Evolutionary conservation across 2,888 invertebrate genomes (phyloP), one percentile per base, ranked within the genome.

Genomic region (Entomobrya proxima): DNA sequence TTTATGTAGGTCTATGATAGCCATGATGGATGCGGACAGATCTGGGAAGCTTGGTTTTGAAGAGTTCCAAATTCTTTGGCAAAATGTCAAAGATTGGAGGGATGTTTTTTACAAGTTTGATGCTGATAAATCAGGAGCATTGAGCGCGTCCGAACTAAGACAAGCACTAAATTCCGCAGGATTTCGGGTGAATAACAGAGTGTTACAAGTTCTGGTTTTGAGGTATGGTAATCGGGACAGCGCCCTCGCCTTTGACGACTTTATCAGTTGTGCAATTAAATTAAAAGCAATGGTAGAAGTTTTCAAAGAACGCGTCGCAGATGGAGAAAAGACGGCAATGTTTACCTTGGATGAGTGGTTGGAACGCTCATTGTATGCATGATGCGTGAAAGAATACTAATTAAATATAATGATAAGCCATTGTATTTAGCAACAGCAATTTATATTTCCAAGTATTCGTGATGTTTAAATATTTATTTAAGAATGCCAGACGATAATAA

Each of bases 241-340:
- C 44, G 94, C 94, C 92, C 95, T 98, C 86, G 94, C 95, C 88
- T 98, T 98, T 92, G 98, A 98, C 91, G 98, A 98, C 92, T 98
- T 96, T 92, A 95, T 98, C 89, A 96, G 97, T 95, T 98, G 98
- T 92, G 94, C 97, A 32, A 96, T 98, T 89, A 95, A 97, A 92
- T 94, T 98, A 87, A 98, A 97, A 93, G 95, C 96, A 77, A 98
- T 97, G 96, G 96, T 98, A 91, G 98, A 96, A 92, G 95, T 96
- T 89, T 97, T 97, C 93, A 94, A 95, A 91, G 94, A 95, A 91
- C 94, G 95, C 89, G 94, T 95, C 91, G 93, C 94, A 3, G 93
- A 95, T 69, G 94, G 94, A 89, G 95, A 94, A 44, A 95, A 95
- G 88, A 93, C 93, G 89, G 97, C 97, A 44, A 95, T 95, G 21